These are phyloP conservation scores for Mellilla xanthometata DNA, from an alignment of 2,888 invertebrate species.

Conservation along the genomic window DNA sequence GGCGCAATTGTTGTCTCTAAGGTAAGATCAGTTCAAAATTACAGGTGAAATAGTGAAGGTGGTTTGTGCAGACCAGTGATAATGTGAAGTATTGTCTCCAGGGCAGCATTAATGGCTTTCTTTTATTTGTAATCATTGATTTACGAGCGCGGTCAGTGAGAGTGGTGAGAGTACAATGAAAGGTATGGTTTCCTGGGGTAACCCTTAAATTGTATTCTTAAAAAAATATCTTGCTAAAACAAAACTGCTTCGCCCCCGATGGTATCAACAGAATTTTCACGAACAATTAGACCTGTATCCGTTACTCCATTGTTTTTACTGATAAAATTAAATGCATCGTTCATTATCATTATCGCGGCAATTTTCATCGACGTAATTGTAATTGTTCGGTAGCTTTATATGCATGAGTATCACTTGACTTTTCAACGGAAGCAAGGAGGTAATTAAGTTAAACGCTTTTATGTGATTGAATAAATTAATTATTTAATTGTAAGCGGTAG, in stretches of 20 bases:
- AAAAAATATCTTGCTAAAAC: slow-evolving; percentile 4
- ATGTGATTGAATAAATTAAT: slow-evolving; percentile 3
- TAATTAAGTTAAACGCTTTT: slow-evolving; percentile 7
- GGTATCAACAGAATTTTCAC: slow-evolving; percentile 11
- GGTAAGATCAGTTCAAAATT: slow-evolving; percentile 69
- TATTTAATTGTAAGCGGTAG: no score
- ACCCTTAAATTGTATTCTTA: slow-evolving; percentile 16
- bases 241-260: slow-evolving; percentile 5
- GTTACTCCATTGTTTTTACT: slow-evolving; percentile 4
- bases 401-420: neutral
- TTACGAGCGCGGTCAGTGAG: slow-evolving; percentile 57
- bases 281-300: slow-evolving; percentile 6
- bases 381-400: slow-evolving; percentile 5
- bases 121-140: slow-evolving; percentile 72
- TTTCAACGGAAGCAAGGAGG: slow-evolving; percentile 7
- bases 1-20: slow-evolving; percentile 51
- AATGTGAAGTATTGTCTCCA: slow-evolving; percentile 64
- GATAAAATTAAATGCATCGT: slow-evolving; percentile 13
- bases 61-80: slow-evolving; percentile 65
- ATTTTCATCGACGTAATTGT: slow-evolving; percentile 12
- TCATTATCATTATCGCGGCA: slow-evolving; percentile 11
- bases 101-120: slow-evolving; percentile 68
- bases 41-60: slow-evolving; percentile 79
- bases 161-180: slow-evolving; percentile 43
- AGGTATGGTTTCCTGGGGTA: slow-evolving; percentile 45